Evolutionary conservation across 1,140 invertebrate species (phyloP).

Genomic region (Aradophagus sp.): DNA sequence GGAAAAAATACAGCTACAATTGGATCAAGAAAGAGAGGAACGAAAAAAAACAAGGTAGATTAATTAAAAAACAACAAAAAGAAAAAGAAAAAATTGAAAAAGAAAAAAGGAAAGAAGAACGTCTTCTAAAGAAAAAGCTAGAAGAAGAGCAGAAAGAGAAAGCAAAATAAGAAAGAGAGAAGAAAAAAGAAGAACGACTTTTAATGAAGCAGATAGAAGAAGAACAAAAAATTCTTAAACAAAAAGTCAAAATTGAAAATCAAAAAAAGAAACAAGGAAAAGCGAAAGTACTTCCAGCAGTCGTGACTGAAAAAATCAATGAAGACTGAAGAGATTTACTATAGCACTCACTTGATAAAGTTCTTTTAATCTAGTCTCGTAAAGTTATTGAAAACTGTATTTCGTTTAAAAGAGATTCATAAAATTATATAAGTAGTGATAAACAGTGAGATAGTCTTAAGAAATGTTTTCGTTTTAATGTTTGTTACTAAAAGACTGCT

Average conservation of each 20-base stretch:
- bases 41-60: not conserved
- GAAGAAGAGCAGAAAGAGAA: constrained; percentile 1
- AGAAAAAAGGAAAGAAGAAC: constrained; percentile 7
- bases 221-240: constrained; percentile 5
- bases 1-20: constrained; percentile 5
- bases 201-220: not conserved
- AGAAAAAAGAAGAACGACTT: constrained; percentile 6
- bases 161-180: constrained; percentile 5
- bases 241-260: constrained; percentile 4
- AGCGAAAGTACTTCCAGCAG: not conserved
- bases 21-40: constrained; percentile 4
- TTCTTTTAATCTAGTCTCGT: too few relatives aligned
- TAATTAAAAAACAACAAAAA: constrained; percentile 6
- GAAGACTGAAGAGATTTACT: constrained; percentile 2
- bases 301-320: not conserved
- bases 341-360: not conserved
- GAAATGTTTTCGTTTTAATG: constrained; percentile 1
- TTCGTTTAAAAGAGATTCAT: not conserved
- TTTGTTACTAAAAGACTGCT: not conserved
- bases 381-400: not conserved
- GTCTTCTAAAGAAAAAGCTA: constrained; percentile 3
- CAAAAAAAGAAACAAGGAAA: not conserved
- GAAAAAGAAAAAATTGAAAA: constrained; percentile 4
- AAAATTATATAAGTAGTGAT: not conserved
- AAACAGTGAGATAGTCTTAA: not conserved